Base-by-base conservation (phyloP, 1,140 invertebrate species). In the Eriocheir sinensis region DNA sequence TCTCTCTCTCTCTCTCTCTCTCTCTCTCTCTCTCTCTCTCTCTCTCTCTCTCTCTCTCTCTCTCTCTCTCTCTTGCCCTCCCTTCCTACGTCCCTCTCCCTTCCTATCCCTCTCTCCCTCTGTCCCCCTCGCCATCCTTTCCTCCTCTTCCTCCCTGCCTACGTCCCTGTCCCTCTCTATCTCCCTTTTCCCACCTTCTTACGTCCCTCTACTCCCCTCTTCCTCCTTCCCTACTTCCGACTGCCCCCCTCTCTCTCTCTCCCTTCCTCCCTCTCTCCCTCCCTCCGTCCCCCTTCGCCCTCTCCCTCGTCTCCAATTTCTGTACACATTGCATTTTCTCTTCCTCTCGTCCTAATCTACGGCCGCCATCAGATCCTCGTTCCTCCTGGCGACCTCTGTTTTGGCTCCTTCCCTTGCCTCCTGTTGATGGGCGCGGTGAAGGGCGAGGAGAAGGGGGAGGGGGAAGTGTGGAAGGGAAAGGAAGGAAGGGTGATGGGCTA, bases 31-130 rank as follows among this genome's bases (percentile, higher is more conserved):
- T 72, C 27, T n/a, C 60, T 72, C 60, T 72, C 60, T 72, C 60
- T 72, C 60, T 72, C 60, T 72, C 60, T 72, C 60, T 72, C 60
- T 72, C 60, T 72, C 60, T 72, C 60, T 72, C 60, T 72, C 60
- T 72, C 17, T n/a, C 21, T n/a, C 60, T n/a, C 60, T 72, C 60
- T n/a, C 17, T n/a, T n/a, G n/a, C n/a, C n/a, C n/a, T n/a, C n/a
- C n/a, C n/a, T n/a, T n/a, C n/a, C n/a, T n/a, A n/a, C n/a, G 2
- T 21, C 21, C 48, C 48, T 53, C 48, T 21, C 21, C 48, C 48
- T 53, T 21, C 48, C 0, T 21, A 21, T 72, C 60, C 27, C n/a
- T 8, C 60, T 72, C 60, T 0, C 1, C 60, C 27, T 72, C 2
- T 21, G 12, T 9, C n/a, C 15, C 44, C 15, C 44, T 48, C 44